Evolutionary conservation across 2,888 invertebrate species (phyloP).

Genomic region (Diaphora mendica): DNA sequence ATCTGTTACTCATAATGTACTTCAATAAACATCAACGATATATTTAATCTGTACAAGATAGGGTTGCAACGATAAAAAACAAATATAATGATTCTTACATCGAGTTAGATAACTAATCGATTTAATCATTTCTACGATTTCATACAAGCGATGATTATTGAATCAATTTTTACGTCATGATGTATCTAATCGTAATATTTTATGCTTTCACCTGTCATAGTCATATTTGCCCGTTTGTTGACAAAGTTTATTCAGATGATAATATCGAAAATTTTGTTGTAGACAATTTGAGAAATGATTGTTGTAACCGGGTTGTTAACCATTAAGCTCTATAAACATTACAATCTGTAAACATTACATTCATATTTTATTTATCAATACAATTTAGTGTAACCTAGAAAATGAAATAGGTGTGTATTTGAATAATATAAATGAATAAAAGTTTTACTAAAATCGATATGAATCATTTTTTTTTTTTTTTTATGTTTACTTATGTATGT

Average conservation of each 20-base stretch:
- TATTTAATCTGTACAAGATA: background rate
- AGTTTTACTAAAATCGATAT: background rate
- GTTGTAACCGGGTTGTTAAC: background rate
- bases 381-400: background rate
- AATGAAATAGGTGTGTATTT: background rate
- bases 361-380: background rate
- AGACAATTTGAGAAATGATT: background rate
- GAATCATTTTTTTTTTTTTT: background rate
- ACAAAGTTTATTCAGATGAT: background rate
- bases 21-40: background rate
- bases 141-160: conserved; percentile 24
- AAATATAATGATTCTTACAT: conserved; percentile 28
- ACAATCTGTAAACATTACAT: background rate
- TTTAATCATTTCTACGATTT: conserved; percentile 23
- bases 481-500: too few species aligned
- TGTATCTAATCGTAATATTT: conserved; percentile 25
- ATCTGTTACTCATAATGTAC: background rate
- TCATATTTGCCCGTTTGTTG: conserved; percentile 3
- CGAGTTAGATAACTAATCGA: conserved; percentile 33
- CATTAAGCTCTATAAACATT: background rate
- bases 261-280: background rate
- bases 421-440: background rate
- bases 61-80: conserved; percentile 16
- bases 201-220: background rate
- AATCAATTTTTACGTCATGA: conserved; percentile 30